These are phyloP conservation scores for Ephestia elutella DNA, from an alignment of 1,140 invertebrate genomes.

Conservation along the genomic window DNA sequence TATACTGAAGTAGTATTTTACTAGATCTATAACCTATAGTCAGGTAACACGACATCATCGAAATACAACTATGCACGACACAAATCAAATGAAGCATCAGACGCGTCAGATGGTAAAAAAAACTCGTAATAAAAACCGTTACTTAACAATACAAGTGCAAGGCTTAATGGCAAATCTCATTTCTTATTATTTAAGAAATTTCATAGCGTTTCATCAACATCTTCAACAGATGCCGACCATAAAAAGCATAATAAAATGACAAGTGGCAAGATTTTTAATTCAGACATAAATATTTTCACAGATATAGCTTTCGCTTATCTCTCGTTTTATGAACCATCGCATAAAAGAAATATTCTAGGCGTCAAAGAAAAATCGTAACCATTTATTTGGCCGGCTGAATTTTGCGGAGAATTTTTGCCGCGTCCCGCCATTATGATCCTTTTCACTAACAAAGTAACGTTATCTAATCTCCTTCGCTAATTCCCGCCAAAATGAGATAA, in stretches of 20 bases:
- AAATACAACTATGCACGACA: too few relatives aligned
- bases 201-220: neutral
- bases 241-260: neutral
- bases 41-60: too few relatives aligned
- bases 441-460: neutral
- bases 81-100: too few relatives aligned
- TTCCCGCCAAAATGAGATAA: neutral
- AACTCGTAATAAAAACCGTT: too few relatives aligned
- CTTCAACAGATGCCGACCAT: neutral
- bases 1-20: too few relatives aligned
- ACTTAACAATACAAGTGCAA: too few relatives aligned
- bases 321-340: neutral
- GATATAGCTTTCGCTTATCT: neutral
- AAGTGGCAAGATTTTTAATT: neutral
- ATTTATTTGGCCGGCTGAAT: neutral
- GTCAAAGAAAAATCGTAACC: slow-evolving; percentile 3
- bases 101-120: too few relatives aligned
- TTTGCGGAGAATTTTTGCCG: slow-evolving; percentile 1
- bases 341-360: slow-evolving; percentile 2
- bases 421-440: neutral
- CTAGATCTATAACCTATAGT: too few relatives aligned
- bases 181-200: neutral
- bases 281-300: neutral
- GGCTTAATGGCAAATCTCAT: neutral
- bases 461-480: slow-evolving; percentile 2